Evolutionary conservation across 2,888 invertebrate genomes (phyloP), one percentile per base, ranked within the genome.

Genomic region (Scotopteryx bipunctaria): DNA sequence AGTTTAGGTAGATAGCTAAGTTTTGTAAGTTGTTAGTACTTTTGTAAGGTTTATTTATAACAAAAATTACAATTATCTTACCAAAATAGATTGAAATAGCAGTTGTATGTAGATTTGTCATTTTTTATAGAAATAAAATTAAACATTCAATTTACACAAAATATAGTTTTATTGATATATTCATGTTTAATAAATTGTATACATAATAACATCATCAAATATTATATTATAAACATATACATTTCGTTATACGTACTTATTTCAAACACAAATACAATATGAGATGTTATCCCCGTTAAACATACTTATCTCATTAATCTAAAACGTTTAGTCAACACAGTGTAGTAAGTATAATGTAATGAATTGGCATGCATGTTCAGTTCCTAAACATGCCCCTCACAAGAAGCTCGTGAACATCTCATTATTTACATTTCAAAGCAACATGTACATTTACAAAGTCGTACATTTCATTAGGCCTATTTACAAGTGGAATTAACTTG

Each of bases 161-260:
- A 91, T 91, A 91, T 91, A 91, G 89, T 91, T 91, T 91, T 91
- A 91, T 91, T 91, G 89, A 89, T 90, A 89, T 89, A 89, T 88
- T 79, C 87, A 90, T 88, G 88, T 90, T 90, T 90, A 90, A 90
- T 90, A 90, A 89, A 90, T 88, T 90, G 89, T 90, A 90, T 90
- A 90, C 87, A 89, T 90, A 90, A 89, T 90, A 90, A 89, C 88
- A 88, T 89, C 88, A 86, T 89, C 88, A 88, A 89, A 88, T 88
- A 88, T 88, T 89, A 88, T 88, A 89, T 90, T 88, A 89, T 84
- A 89, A 89, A 90, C 89, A 90, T 90, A 89, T 88, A 88, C 87
- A 87, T 89, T 88, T 86, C 86, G 87, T 89, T 89, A 89, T 84
- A 88, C 86, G 86, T 87, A 85, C 87, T 86, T 86, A 86, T 83